Evolutionary conservation across 1,140 invertebrate genomes (phyloP).

Genomic region (Proctacanthus coquilletti): DNA sequence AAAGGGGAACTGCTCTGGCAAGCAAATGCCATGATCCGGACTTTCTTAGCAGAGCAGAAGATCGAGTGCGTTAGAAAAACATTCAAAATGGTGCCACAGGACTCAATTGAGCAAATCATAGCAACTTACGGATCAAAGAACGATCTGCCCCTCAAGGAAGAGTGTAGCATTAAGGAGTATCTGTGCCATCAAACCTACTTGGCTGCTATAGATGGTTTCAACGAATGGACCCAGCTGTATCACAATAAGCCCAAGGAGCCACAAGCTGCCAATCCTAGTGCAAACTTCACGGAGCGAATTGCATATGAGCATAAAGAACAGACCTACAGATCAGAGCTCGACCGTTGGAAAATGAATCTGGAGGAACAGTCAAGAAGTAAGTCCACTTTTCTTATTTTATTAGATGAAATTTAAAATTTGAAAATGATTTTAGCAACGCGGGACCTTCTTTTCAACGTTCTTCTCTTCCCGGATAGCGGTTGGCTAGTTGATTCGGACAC

Average conservation of each 20-base stretch:
- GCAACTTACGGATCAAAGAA: conserved; percentile 37
- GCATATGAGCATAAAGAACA: conserved; percentile 68
- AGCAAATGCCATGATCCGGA: conserved; percentile 76
- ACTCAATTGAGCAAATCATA: conserved; percentile 46
- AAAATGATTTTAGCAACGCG: conserved; percentile 60
- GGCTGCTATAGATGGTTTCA: conserved; percentile 72
- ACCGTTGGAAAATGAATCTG: conserved; percentile 58
- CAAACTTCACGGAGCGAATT: conserved; percentile 74
- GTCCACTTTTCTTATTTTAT: conserved; percentile 1
- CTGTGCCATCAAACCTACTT: conserved; percentile 64
- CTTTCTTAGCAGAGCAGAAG: conserved; percentile 53
- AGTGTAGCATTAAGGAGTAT: conserved; percentile 52
- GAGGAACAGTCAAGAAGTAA: conserved; percentile 44
- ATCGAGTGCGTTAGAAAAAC: conserved; percentile 50
- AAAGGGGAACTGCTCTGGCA: conserved; percentile 66
- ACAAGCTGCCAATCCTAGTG: conserved; percentile 37
- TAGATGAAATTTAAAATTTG: too few species aligned
- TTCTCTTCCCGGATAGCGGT: conserved; percentile 76
- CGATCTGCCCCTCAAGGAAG: conserved; percentile 34
- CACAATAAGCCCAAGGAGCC: conserved; percentile 58
- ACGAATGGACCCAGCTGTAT: conserved; percentile 73
- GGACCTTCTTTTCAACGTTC: conserved; percentile 69
- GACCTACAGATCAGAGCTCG: conserved; percentile 57
- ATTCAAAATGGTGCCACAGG: conserved; percentile 48
- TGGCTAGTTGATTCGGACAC: conserved; percentile 65